Percentiles rank a stretch among this genome's conserved stretches.
Conservation (phyloP, 2,888 invertebrate species). For the Drosophila demipolita region DNA sequence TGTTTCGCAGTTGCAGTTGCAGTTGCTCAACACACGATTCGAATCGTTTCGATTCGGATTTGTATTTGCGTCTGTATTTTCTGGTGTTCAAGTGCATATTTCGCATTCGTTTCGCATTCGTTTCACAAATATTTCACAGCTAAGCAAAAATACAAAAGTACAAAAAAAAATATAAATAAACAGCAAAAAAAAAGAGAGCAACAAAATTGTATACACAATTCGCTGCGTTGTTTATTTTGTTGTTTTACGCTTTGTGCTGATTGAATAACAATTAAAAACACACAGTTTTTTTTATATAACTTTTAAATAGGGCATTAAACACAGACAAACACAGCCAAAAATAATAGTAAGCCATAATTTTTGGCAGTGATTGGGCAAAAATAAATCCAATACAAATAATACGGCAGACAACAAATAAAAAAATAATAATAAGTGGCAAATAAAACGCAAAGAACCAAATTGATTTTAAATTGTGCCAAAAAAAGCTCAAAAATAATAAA, state of each 20-base stretch:
- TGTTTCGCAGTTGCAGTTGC: conserved; percentile 18
- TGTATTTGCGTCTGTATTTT: conserved; percentile 1
- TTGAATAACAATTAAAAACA: conserved; percentile 71
- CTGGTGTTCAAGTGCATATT: conserved; percentile 58
- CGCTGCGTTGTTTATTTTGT: conserved; percentile 31
- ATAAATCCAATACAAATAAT: conserved; percentile 15
- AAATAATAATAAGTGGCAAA: not conserved
- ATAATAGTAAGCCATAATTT: conserved; percentile 30
- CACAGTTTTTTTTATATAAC: conserved; percentile 54
- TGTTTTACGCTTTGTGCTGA: conserved; percentile 42
- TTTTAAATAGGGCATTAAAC: conserved; percentile 42
- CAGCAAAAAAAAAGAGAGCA: conserved; percentile 3
- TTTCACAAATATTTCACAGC: conserved; percentile 36
- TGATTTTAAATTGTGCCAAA: conserved; percentile 49
- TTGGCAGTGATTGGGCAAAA: conserved; percentile 44
- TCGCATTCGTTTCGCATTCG: conserved; percentile 45
- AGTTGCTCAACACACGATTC: conserved; percentile 48
- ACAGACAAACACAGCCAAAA: not conserved
- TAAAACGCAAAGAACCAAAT: conserved; percentile 13
- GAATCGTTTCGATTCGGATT: conserved; percentile 31
- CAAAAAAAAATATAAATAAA: not conserved
- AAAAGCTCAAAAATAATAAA: conserved; percentile 26
- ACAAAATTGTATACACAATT: conserved; percentile 5
- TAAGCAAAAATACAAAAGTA: conserved; percentile 17
- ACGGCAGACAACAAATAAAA: conserved; percentile 9